A percentile compares a stretch with the other conserved stretches of the same genome.
phyloP scores from a whole-genome alignment of 2,113 vertebrate genomes.

The Acrocephalus arundinaceus region DNA sequence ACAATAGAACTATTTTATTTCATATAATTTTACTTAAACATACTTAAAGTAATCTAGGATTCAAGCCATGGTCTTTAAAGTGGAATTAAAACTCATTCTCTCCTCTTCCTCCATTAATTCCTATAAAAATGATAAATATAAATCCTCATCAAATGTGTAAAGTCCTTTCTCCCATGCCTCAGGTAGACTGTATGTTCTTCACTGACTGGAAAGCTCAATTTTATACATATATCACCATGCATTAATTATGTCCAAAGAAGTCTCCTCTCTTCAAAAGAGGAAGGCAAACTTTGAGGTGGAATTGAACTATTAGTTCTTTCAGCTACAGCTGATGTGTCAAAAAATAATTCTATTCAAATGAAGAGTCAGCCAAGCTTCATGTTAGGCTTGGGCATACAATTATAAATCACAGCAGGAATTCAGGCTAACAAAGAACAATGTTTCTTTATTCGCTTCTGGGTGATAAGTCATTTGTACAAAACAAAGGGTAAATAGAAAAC shows the following conservation, averaged over 20 bases:
- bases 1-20: background rate
- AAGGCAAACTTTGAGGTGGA: background rate
- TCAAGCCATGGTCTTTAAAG: background rate
- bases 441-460: background rate
- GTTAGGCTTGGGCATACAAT: background rate
- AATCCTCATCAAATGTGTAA: background rate
- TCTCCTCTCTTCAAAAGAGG: background rate
- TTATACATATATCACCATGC: background rate
- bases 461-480: background rate
- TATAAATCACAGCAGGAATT: background rate
- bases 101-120: background rate
- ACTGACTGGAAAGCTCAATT: background rate
- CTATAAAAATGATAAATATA: background rate
- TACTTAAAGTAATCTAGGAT: background rate
- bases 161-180: background rate
- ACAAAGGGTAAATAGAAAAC: background rate
- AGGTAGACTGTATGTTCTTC: background rate
- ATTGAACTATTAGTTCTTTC: background rate
- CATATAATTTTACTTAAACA: background rate
- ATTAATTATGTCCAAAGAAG: background rate
- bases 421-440: background rate
- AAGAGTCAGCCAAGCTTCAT: background rate
- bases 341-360: background rate
- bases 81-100: background rate
- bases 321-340: background rate